A percentile compares a stretch with the other conserved stretches of the same genome.
These are phyloP conservation scores for Paradisaea rubra DNA, from an alignment of 2,113 vertebrate genomes.

Conservation along the genomic window DNA sequence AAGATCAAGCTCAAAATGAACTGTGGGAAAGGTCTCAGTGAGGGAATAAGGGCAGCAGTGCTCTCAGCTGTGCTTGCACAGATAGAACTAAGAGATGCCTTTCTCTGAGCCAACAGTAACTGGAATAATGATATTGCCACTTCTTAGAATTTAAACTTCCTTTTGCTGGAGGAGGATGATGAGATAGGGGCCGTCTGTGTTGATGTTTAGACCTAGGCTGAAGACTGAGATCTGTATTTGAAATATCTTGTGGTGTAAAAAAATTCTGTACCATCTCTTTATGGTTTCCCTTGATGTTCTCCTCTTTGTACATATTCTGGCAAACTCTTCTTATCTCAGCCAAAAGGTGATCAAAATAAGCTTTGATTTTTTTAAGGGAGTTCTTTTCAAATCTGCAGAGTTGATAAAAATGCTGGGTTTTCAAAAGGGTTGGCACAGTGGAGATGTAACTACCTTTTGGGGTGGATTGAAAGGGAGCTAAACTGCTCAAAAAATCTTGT, in stretches of 20 bases:
- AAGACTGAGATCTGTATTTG: neutral
- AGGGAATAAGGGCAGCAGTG: neutral
- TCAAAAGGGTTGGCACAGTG: neutral
- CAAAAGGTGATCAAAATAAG: neutral
- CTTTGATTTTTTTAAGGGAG: neutral
- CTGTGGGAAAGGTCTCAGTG: neutral
- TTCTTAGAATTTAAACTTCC: neutral
- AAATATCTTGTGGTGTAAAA: neutral
- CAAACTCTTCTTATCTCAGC: neutral
- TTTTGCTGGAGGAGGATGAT: neutral
- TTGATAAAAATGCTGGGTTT: neutral
- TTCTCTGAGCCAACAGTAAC: neutral
- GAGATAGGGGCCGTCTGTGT: neutral
- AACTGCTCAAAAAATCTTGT: neutral
- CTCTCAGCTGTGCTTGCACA: neutral
- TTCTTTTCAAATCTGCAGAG: neutral
- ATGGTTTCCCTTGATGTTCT: constrained; percentile 28
- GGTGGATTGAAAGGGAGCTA: neutral
- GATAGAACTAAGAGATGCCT: neutral
- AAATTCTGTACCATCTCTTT: neutral
- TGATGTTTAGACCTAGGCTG: neutral
- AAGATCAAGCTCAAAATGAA: neutral
- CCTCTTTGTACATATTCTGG: neutral
- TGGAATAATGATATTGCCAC: neutral
- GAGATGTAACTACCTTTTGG: neutral